These are phyloP conservation scores for Alca torda DNA, from an alignment of 2,797 vertebrate species.

Conservation along the genomic window DNA sequence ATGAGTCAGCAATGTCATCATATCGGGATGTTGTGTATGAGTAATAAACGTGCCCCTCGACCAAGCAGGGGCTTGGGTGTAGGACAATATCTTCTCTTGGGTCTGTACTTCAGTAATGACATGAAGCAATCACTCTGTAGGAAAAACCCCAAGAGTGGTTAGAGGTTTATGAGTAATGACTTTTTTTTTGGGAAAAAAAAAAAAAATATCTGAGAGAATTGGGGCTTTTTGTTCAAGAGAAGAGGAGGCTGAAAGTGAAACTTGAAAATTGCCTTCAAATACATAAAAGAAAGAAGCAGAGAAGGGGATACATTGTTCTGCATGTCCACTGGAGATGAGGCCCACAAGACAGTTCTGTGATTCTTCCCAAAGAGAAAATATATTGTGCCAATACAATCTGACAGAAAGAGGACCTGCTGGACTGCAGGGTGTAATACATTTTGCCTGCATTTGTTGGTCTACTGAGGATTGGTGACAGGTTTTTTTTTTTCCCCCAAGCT, in stretches of 20 bases:
- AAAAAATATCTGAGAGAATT: neutral
- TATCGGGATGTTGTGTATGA: neutral
- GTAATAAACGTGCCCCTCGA: neutral
- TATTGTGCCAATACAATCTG: neutral
- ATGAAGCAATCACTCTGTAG: neutral
- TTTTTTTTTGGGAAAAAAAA: fast-evolving
- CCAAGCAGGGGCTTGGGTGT: neutral
- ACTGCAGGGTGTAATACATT: neutral
- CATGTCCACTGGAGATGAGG: neutral
- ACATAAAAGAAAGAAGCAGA: neutral
- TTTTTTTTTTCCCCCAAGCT: neutral
- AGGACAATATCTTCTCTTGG: neutral
- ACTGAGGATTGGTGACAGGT: neutral
- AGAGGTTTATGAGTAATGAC: neutral
- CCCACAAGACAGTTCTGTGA: neutral
- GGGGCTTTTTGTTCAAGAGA: neutral
- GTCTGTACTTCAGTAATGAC: neutral
- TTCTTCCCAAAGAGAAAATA: neutral
- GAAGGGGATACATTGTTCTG: neutral
- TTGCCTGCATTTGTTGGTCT: neutral
- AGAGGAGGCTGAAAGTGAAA: neutral
- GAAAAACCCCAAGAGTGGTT: neutral
- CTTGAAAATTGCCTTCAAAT: neutral
- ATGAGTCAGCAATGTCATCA: neutral
- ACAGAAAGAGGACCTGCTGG: conserved; percentile 2